Percentiles rank a stretch among this genome's conserved stretches.
phyloP scores from a whole-genome alignment of 2,113 vertebrate genomes.

The Micronisus gabar region DNA sequence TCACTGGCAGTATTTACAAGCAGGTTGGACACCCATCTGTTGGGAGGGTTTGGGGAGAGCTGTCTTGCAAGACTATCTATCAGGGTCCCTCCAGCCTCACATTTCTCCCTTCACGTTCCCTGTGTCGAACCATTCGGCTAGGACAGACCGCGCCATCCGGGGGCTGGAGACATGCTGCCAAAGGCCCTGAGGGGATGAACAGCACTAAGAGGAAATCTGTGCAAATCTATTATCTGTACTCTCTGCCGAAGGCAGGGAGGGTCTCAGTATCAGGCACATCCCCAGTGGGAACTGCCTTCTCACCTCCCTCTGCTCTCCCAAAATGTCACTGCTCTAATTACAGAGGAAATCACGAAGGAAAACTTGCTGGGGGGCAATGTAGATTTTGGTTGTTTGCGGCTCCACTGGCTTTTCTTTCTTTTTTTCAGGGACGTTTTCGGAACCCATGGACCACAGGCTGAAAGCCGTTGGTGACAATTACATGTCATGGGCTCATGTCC shows the following conservation, averaged over 20 bases:
- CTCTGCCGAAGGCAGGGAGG: not conserved
- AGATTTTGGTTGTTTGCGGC: not conserved
- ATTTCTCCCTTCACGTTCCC: not conserved
- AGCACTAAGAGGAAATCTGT: constrained; percentile 55
- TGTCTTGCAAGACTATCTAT: constrained; percentile 1
- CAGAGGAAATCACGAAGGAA: not conserved
- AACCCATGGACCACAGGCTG: not conserved
- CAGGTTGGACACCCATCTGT: constrained; percentile 61
- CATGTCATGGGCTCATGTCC: not conserved
- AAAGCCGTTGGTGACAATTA: not conserved
- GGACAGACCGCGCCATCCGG: constrained; percentile 35
- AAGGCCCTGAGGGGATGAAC: constrained; percentile 16
- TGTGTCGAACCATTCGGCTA: not conserved
- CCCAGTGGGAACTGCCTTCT: not conserved
- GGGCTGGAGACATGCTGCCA: constrained; percentile 18
- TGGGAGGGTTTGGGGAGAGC: not conserved
- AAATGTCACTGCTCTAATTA: constrained; percentile 1
- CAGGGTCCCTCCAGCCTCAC: constrained; percentile 45
- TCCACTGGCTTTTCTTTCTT: not conserved
- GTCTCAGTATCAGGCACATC: not conserved
- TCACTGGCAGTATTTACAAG: constrained; percentile 46
- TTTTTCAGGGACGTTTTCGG: not conserved
- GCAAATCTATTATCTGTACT: not conserved
- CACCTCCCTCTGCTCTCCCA: not conserved
- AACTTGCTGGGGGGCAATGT: not conserved